phyloP scores from a whole-genome alignment of 2,797 vertebrate genomes.

The Microctenopoma steveboyesi region DNA sequence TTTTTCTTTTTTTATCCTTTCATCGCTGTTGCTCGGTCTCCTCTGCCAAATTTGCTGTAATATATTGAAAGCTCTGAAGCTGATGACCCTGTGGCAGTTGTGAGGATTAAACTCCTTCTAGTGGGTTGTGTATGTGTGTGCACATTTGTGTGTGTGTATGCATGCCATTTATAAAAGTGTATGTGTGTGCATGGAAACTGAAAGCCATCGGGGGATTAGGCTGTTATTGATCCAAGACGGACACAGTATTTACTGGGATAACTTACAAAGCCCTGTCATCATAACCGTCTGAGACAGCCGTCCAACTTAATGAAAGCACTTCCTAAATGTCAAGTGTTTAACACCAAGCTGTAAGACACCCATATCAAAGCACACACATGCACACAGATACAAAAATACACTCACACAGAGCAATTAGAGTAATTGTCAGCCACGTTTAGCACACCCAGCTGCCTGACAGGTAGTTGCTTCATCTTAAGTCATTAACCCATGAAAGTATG shows the following conservation, averaged over 20 bases:
- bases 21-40: slow-evolving; percentile 36
- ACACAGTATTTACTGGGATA: slow-evolving; percentile 75
- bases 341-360: slow-evolving; percentile 40
- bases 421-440: slow-evolving; percentile 28
- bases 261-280: slow-evolving; percentile 67
- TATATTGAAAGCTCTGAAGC: slow-evolving; percentile 53
- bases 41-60: slow-evolving; percentile 24
- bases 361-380: slow-evolving; percentile 33
- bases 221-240: slow-evolving; percentile 70
- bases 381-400: slow-evolving; percentile 13
- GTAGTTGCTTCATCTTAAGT: slow-evolving; percentile 9
- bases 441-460: slow-evolving; percentile 23
- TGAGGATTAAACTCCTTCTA: slow-evolving; percentile 47
- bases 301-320: slow-evolving; percentile 71
- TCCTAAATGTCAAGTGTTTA: slow-evolving; percentile 68
- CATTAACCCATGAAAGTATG: slow-evolving; percentile 1
- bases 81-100: slow-evolving; percentile 54
- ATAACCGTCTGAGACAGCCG: slow-evolving; percentile 68
- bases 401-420: slow-evolving; percentile 21
- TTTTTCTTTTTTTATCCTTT: slow-evolving; percentile 24
- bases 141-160: slow-evolving; percentile 38
- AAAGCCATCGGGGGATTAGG: slow-evolving; percentile 61
- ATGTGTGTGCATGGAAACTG: background rate
- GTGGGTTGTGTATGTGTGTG: slow-evolving; percentile 27
- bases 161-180: slow-evolving; percentile 9